Evolutionary conservation across 2,888 invertebrate species (phyloP).

Genomic region (Drosophila sordidula): DNA sequence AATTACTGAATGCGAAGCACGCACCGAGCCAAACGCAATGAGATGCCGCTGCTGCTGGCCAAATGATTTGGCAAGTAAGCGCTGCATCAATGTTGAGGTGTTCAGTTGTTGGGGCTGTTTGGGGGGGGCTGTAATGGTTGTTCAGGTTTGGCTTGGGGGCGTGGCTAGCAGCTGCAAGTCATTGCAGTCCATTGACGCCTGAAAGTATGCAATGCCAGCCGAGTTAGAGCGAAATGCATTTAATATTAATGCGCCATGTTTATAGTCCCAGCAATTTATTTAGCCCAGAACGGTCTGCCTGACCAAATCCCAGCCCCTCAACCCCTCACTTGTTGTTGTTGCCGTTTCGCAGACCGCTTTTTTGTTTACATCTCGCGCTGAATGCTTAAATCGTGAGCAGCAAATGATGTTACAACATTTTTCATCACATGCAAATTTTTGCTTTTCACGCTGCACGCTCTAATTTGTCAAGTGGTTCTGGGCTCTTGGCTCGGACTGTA

Average conservation of each 20-base stretch:
- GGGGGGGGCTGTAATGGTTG: neutral
- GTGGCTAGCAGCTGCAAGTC: conserved; percentile 57
- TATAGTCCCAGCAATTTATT: conserved; percentile 80
- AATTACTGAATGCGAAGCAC: conserved; percentile 76
- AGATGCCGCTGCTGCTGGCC: conserved; percentile 49
- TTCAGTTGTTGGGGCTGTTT: too few relatives aligned
- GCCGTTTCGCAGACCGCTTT: conserved; percentile 18
- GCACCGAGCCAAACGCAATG: conserved; percentile 64
- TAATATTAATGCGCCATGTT: conserved; percentile 82
- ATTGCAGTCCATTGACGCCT: conserved; percentile 79
- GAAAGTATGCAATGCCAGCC: conserved; percentile 69
- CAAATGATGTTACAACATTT: conserved; percentile 71
- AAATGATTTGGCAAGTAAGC: conserved; percentile 63
- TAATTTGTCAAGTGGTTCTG: conserved; percentile 73
- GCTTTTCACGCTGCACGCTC: conserved; percentile 22
- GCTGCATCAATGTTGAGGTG: neutral
- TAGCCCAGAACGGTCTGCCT: conserved; percentile 29
- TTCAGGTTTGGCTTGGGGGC: neutral
- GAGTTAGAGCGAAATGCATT: conserved; percentile 69
- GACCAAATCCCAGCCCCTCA: neutral
- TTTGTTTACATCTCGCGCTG: conserved; percentile 21
- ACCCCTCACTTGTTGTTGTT: conserved; percentile 1
- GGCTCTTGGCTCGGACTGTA: conserved; percentile 23
- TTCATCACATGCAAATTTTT: conserved; percentile 62
- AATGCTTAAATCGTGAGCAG: conserved; percentile 5